These are phyloP conservation scores for Zelostemma sp. DNA, from an alignment of 1,140 invertebrate species.

Conservation along the genomic window DNA sequence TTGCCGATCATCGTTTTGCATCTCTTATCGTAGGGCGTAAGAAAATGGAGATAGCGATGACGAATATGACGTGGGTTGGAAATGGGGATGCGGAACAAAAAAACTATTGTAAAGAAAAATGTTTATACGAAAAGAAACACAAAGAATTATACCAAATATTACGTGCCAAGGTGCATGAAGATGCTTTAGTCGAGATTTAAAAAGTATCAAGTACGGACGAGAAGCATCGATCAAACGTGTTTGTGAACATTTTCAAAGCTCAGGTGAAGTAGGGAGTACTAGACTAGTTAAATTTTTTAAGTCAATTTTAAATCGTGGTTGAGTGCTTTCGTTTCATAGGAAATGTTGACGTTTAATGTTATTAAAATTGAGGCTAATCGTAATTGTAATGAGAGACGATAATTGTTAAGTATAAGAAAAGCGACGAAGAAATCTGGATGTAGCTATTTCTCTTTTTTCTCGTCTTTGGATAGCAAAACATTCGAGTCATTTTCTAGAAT, in stretches of 20 bases:
- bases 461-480: no score
- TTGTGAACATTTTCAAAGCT: conserved; percentile 3
- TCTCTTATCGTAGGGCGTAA: not conserved
- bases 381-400: not conserved
- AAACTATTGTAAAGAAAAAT: conserved; percentile 1
- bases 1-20: no score
- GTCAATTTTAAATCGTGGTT: not conserved
- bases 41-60: not conserved
- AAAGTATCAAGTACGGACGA: conserved; percentile 12
- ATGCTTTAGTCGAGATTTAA: conserved; percentile 50
- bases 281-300: conserved; percentile 3
- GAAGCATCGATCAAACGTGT: conserved; percentile 19
- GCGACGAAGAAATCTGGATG: no score
- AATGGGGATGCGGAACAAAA: not conserved
- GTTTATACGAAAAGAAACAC: conserved; percentile 25
- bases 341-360: not conserved
- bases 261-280: not conserved
- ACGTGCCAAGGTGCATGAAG: conserved; percentile 57
- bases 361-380: not conserved
- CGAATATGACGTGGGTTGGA: not conserved
- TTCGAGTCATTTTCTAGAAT: no score
- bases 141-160: conserved; percentile 52
- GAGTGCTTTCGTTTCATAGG: not conserved
- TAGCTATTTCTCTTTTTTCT: no score
- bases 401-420: no score